These are phyloP conservation scores for Isotomurus palustris DNA, from an alignment of 2,888 invertebrate genomes.

Conservation along the genomic window DNA sequence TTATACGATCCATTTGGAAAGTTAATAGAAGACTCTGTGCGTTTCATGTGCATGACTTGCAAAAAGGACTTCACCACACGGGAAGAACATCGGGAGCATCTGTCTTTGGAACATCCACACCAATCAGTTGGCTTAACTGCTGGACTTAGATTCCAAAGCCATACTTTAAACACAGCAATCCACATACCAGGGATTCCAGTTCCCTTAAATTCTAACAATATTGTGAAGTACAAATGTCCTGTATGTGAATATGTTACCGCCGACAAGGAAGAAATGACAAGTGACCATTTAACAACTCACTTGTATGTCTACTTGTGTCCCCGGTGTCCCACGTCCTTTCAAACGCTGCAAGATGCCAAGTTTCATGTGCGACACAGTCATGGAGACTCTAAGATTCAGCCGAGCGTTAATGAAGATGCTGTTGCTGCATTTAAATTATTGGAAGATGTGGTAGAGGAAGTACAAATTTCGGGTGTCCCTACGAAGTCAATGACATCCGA, in stretches of 20 bases:
- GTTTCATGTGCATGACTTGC: conserved; percentile 52
- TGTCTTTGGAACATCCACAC: background rate
- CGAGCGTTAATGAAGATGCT: too few relatives aligned
- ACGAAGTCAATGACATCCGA: too few relatives aligned
- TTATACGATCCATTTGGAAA: conserved; percentile 7
- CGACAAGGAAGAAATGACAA: conserved; percentile 15
- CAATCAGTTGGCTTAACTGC: background rate
- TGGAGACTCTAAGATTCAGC: conserved; percentile 7
- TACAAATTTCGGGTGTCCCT: too few relatives aligned
- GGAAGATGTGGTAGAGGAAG: too few relatives aligned
- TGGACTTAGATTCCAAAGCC: conserved; percentile 7
- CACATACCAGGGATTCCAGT: conserved; percentile 2
- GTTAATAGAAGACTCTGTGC: conserved; percentile 36
- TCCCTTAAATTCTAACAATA: background rate
- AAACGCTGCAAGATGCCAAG: conserved; percentile 19
- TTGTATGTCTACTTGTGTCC: conserved; percentile 25
- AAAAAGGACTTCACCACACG: conserved; percentile 6
- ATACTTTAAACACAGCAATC: conserved; percentile 2
- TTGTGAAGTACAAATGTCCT: conserved; percentile 19
- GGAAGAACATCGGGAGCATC: conserved; percentile 5
- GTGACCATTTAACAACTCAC: conserved; percentile 26
- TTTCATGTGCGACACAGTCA: conserved; percentile 32
- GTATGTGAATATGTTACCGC: conserved; percentile 20
- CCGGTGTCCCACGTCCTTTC: conserved; percentile 19
- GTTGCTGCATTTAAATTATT: too few relatives aligned